Base-by-base conservation (phyloP, 2,113 vertebrate species). In the Dipodomys ordii region DNA sequence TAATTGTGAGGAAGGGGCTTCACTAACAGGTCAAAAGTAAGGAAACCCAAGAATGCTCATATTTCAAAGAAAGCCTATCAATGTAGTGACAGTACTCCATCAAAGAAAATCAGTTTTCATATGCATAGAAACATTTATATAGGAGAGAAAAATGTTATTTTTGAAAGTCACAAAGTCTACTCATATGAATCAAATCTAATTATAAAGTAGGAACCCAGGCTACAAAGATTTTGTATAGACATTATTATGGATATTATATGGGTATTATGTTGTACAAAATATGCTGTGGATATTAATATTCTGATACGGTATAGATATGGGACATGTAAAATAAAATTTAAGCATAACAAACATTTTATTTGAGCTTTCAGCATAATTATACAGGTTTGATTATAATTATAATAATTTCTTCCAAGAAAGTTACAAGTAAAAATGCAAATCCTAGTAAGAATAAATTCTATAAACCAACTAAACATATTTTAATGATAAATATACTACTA, bases 361-460 rank as follows among this genome's bases (percentile, higher is more conserved):
- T 10, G 8, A 87, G n/a, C 28, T 87, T 87, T 90, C 53, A 90
- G 28, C 83, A 77, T 20, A 25, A 92, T 9, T 77, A 68, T 23
- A 82, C 1, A 69, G 60, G 32, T 53, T 4, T 85, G 32, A 94
- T 72, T 88, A n/a, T n/a, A n/a, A n/a, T n/a, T n/a, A 77, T 65
- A 91, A 87, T 68, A 44, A 9, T 32, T 79, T 79, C 32, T 32
- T 79, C 49, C 6, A 71, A 72, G 39, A 93, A 94, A 85, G 72
- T 20, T 89, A 88, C 81, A 87, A 92, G 65, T 57, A 85, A 13
- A 85, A 49, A 88, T 39, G 10, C 15, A 94, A 94, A 78, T 78
- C 81, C 25, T 76, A 79, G 20, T 91, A 64, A 93, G 28, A 93
- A 93, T 80, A 92, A 94, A 96, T 49, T 84, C 77, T 88, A 49